Conservation (phyloP, 2,797 vertebrate species). For the Macropus fuliginosus region DNA sequence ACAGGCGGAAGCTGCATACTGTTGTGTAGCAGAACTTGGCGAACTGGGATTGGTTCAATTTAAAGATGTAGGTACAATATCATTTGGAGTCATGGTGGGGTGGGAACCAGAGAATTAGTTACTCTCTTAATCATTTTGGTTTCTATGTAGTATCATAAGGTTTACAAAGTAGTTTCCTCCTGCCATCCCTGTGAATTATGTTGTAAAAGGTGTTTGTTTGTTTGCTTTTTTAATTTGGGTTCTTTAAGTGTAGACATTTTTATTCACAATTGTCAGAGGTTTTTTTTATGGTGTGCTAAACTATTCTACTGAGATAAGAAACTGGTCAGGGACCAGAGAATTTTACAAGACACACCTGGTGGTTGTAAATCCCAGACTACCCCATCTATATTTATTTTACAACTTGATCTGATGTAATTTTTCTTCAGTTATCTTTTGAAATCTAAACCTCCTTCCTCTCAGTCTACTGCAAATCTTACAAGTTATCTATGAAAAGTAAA, state of each 20-base stretch:
- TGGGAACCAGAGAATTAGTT: neutral
- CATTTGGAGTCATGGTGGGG: slow-evolving; percentile 41
- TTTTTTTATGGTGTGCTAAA: neutral
- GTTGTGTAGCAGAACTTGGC: slow-evolving; percentile 87
- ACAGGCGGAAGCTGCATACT: slow-evolving; percentile 89
- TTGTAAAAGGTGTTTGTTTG: neutral
- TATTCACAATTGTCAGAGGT: neutral
- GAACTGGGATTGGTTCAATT: slow-evolving; percentile 89
- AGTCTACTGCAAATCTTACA: neutral
- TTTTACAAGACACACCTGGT: neutral
- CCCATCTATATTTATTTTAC: neutral
- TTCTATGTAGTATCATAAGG: neutral
- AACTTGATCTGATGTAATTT: neutral
- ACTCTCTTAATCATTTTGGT: neutral
- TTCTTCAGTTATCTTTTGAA: neutral
- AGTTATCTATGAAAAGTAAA: neutral
- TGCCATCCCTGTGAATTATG: neutral
- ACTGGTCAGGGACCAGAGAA: neutral
- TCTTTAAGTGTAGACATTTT: neutral
- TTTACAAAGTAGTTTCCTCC: neutral
- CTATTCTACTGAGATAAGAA: neutral
- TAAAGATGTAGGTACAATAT: slow-evolving; percentile 85
- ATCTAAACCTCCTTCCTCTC: neutral
- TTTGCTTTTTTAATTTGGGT: neutral
- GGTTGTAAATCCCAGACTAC: neutral